These are phyloP conservation scores for Anguilla pacifica DNA, from an alignment of 2,797 vertebrate species.

Conservation along the genomic window DNA sequence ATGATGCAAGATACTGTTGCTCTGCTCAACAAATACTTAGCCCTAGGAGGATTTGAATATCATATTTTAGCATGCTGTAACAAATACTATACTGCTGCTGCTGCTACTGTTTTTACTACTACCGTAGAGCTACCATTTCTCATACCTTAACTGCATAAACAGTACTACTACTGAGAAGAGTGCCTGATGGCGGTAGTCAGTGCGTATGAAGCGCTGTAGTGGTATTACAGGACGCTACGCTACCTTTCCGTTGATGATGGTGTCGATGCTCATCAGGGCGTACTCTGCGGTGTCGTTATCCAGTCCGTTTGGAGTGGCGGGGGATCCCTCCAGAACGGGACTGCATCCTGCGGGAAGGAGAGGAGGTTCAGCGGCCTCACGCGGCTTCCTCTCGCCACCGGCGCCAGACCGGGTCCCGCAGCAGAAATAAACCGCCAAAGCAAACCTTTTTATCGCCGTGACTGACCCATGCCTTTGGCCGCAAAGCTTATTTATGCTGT, in stretches of 20 bases:
- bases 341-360: conserved; percentile 78
- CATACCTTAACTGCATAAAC: not conserved
- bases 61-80: too few species aligned
- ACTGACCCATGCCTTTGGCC: not conserved
- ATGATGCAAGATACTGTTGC: too few species aligned
- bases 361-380: not conserved
- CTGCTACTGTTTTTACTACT: not conserved
- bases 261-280: conserved; percentile 92
- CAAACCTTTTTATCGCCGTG: not conserved
- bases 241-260: conserved; percentile 98
- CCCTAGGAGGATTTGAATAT: too few species aligned
- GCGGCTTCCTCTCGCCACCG: not conserved
- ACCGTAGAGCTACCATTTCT: not conserved
- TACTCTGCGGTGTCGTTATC: conserved; percentile 82
- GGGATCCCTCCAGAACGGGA: conserved; percentile 77
- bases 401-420: not conserved
- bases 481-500: not conserved
- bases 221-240: not conserved
- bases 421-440: not conserved
- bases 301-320: conserved; percentile 76
- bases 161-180: not conserved
- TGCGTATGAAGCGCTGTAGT: not conserved
- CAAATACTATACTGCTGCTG: too few species aligned
- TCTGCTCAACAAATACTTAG: too few species aligned
- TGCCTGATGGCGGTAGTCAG: not conserved